phyloP scores from a whole-genome alignment of 1,140 invertebrate species.

The Brachionus angularis region DNA sequence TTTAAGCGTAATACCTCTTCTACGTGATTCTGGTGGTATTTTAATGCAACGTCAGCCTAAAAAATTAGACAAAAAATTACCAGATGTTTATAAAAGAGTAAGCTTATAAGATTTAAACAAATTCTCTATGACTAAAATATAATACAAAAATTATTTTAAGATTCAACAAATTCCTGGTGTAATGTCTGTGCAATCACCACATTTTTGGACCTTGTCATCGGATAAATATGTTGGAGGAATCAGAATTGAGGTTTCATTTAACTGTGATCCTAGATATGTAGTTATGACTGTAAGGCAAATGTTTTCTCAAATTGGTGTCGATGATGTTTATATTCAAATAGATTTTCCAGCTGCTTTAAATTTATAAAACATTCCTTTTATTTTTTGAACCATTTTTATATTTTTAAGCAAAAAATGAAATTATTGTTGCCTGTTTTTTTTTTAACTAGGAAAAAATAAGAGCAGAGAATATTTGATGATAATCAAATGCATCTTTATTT shows the following conservation, averaged over 20 bases:
- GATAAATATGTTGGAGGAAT: constrained; percentile 30
- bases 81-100: background rate
- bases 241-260: constrained; percentile 41
- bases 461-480: no score
- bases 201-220: constrained; percentile 35
- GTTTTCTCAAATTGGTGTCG: constrained; percentile 35
- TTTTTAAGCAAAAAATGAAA: no score
- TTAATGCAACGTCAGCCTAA: constrained; percentile 43
- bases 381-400: no score
- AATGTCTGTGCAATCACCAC: constrained; percentile 18
- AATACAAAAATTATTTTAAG: background rate
- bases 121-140: background rate
- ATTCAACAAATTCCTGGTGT: constrained; percentile 39
- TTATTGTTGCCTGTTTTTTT: no score
- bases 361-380: background rate
- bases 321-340: constrained; percentile 28
- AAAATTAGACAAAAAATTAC: constrained; percentile 29
- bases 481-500: no score
- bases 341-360: constrained; percentile 20
- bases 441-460: no score
- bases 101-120: background rate
- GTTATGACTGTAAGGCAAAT: background rate
- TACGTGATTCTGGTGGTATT: constrained; percentile 35
- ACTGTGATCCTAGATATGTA: constrained; percentile 37
- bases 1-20: constrained; percentile 46